Percentiles rank a stretch among this genome's conserved stretches.
These are phyloP conservation scores for Cyprinodon diabolis DNA, from an alignment of 2,797 vertebrate genomes.

Conservation along the genomic window DNA sequence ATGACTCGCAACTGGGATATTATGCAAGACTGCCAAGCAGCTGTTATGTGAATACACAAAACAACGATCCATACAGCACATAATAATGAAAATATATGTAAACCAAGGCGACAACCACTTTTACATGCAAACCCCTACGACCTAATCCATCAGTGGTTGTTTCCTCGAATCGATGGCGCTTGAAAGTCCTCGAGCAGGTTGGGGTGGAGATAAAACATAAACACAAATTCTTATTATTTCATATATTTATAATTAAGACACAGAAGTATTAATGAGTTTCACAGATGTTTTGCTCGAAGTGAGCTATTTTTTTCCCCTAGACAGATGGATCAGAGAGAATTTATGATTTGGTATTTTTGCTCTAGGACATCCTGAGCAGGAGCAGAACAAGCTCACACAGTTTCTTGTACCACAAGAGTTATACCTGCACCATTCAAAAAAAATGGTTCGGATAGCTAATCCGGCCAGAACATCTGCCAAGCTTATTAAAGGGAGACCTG, in stretches of 20 bases:
- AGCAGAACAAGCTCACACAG: not conserved
- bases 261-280: not conserved
- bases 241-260: not conserved
- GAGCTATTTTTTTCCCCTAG: not conserved
- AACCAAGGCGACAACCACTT: not conserved
- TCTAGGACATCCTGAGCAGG: not conserved
- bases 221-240: not conserved
- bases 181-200: not conserved
- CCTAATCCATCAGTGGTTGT: not conserved
- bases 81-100: constrained; percentile 2
- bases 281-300: not conserved
- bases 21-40: constrained; percentile 23
- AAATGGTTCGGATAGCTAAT: not conserved
- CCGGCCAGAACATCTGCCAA: not conserved
- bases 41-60: constrained; percentile 26
- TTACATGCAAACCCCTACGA: not conserved
- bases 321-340: not conserved
- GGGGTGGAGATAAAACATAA: not conserved
- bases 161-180: not conserved
- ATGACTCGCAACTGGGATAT: constrained; percentile 32
- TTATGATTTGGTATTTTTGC: constrained; percentile 1
- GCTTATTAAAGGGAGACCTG: not conserved
- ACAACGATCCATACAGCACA: constrained; percentile 4
- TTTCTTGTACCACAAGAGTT: not conserved
- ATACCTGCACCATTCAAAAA: not conserved